Evolutionary conservation across 2,797 vertebrate genomes (phyloP), one percentile per base, ranked within the genome.

Genomic region (Spea hammondii): DNA sequence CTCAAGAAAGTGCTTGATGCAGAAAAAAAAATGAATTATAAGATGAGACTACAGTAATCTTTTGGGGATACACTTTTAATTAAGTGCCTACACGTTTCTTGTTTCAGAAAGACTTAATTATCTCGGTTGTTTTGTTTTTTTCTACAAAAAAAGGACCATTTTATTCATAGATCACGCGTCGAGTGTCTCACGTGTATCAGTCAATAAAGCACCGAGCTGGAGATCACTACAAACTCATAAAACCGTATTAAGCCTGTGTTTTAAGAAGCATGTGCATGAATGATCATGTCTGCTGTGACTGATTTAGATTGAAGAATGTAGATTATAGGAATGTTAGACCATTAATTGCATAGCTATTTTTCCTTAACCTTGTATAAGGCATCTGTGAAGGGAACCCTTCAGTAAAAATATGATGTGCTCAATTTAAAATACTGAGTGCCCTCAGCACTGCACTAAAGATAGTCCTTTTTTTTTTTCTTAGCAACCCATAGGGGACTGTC

Each of bases 1-100:
- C 89, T 88, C 59, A 17, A 14, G 84, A 85, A 90, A 89, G 84
- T 88, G 86, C 88, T 90, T 91, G 85, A 85, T 87, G 84, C 0
- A 72, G 87, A 89, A 89, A 88, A 91, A 90, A 88, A 91, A 89
- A 80, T 82, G 81, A 89, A 87, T 82, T 84, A 66, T 78, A 88
- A 84, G 83, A 83, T 83, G 85, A 83, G 89, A 90, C 83, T 76
- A 64, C 71, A 44, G 79, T 82, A 86, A 79, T 79, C 86, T 89
- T 89, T 88, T 75, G 88, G 86, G 89, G 85, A 87, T 89, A 84
- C 48, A 46, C 72, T 88, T 85, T 86, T 87, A 87, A 89, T 90
- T 89, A 89, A 91, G 84, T 85, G 86, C 69, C 79, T 83, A 84
- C 86, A 80, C 11, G 8, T 59, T 72, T 85, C 83, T 84, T 79